phyloP scores from a whole-genome alignment of 1,140 invertebrate genomes.

The Scaptomyza montana region DNA sequence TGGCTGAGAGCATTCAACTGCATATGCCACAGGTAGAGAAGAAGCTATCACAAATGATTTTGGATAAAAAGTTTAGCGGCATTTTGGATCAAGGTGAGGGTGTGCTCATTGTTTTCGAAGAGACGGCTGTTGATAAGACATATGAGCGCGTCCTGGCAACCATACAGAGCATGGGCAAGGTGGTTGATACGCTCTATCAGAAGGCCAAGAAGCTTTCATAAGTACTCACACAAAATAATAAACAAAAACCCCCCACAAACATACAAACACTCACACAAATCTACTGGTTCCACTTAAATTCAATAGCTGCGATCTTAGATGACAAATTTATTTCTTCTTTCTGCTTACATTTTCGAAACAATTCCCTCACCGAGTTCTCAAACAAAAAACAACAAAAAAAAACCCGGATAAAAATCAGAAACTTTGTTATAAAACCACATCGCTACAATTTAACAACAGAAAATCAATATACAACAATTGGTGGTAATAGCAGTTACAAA shows the following conservation, averaged over 20 bases:
- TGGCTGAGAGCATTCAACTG: constrained; percentile 94
- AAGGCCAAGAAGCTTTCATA: constrained; percentile 99
- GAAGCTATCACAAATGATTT: constrained; percentile 99
- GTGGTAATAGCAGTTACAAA: constrained; percentile 47
- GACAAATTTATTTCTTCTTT: constrained; percentile 62
- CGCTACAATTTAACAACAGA: constrained; percentile 38
- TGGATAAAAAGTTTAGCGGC: constrained; percentile 98
- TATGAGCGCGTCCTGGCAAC: constrained; percentile 98
- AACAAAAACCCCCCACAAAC: constrained; percentile 1
- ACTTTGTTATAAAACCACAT: constrained; percentile 19
- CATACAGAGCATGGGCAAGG: constrained; percentile 99
- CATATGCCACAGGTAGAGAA: constrained; percentile 97
- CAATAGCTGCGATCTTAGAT: constrained; percentile 64
- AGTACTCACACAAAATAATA: constrained; percentile 54
- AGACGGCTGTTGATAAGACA: constrained; percentile 96
- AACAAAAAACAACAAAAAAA: not conserved
- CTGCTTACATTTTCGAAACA: constrained; percentile 26
- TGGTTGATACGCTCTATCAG: constrained; percentile 98
- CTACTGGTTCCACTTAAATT: constrained; percentile 35
- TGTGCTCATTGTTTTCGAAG: constrained; percentile 98
- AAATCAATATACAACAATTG: constrained; percentile 30
- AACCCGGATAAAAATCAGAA: constrained; percentile 25
- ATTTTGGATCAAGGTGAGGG: constrained; percentile 99
- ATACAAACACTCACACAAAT: constrained; percentile 12
- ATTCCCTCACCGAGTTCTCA: constrained; percentile 8